phyloP scores from a whole-genome alignment of 1,140 invertebrate species.

The Cyclargus thomasi region DNA sequence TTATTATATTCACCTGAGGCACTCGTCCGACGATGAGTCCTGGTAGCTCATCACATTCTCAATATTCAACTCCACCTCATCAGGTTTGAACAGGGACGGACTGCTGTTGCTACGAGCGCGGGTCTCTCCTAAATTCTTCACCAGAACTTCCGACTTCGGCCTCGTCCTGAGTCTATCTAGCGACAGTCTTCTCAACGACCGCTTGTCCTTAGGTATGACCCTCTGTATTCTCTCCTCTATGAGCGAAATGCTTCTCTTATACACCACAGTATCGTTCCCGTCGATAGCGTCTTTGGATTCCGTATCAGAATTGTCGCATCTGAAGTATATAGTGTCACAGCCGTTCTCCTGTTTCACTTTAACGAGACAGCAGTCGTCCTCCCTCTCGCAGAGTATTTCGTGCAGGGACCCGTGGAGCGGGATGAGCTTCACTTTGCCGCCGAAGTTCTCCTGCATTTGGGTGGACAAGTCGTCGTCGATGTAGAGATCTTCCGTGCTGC shows the following conservation, averaged over 20 bases:
- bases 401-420: slow-evolving; percentile 64
- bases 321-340: slow-evolving; percentile 60
- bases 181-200: slow-evolving; percentile 28
- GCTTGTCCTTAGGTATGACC: slow-evolving; percentile 45
- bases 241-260: slow-evolving; percentile 57
- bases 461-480: slow-evolving; percentile 72
- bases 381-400: slow-evolving; percentile 63
- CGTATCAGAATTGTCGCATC: slow-evolving; percentile 56
- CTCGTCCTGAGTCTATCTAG: slow-evolving; percentile 30
- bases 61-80: slow-evolving; percentile 57
- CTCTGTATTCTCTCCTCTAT: slow-evolving; percentile 59
- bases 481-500: slow-evolving; percentile 72
- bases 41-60: slow-evolving; percentile 62
- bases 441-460: slow-evolving; percentile 68
- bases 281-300: slow-evolving; percentile 52
- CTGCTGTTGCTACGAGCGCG: slow-evolving; percentile 53
- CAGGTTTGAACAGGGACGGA: slow-evolving; percentile 40
- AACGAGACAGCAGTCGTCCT: slow-evolving; percentile 68
- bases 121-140: slow-evolving; percentile 37
- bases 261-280: slow-evolving; percentile 57
- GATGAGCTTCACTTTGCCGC: slow-evolving; percentile 57
- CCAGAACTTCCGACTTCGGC: slow-evolving; percentile 53
- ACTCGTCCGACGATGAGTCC: slow-evolving; percentile 65
- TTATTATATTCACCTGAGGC: slow-evolving; percentile 34
- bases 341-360: slow-evolving; percentile 64